A percentile compares a stretch with the other conserved stretches of the same genome.
Conservation (phyloP, 2,797 vertebrate species). For the Sarcoramphus papa region DNA sequence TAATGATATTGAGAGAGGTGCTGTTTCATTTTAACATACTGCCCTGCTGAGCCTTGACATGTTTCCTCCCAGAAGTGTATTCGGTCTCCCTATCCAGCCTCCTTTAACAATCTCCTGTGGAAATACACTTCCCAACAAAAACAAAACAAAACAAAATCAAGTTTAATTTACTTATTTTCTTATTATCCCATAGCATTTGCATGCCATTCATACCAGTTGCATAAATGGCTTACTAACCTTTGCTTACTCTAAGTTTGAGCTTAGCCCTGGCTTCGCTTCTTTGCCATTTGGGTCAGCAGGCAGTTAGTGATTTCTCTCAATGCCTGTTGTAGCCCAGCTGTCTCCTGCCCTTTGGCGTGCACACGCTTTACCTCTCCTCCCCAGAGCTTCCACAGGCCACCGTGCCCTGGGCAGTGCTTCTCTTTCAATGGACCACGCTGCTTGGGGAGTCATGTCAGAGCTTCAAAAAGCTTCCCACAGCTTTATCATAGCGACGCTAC, state of each 20-base stretch:
- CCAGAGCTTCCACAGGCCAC: neutral
- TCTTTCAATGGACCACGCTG: neutral
- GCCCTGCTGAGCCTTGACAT: neutral
- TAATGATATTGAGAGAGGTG: neutral
- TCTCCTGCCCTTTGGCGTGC: neutral
- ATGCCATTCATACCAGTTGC: neutral
- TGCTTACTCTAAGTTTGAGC: neutral
- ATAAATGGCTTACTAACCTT: neutral
- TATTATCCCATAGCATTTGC: neutral
- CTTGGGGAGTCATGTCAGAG: neutral
- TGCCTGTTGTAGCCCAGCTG: neutral
- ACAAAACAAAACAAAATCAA: too few relatives aligned
- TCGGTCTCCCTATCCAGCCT: fast-evolving
- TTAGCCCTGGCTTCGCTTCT: neutral
- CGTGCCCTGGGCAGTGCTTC: neutral
- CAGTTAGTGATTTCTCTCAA: neutral
- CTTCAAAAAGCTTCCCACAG: constrained; percentile 48
- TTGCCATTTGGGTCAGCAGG: neutral
- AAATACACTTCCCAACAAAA: neutral
- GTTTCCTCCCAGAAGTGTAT: neutral
- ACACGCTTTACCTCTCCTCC: neutral
- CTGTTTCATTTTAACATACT: neutral
- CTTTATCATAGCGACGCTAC: neutral
- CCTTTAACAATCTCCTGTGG: neutral
- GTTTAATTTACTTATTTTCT: neutral